Evolutionary conservation across 2,888 invertebrate genomes (phyloP).

Genomic region (Andrena flavipes): DNA sequence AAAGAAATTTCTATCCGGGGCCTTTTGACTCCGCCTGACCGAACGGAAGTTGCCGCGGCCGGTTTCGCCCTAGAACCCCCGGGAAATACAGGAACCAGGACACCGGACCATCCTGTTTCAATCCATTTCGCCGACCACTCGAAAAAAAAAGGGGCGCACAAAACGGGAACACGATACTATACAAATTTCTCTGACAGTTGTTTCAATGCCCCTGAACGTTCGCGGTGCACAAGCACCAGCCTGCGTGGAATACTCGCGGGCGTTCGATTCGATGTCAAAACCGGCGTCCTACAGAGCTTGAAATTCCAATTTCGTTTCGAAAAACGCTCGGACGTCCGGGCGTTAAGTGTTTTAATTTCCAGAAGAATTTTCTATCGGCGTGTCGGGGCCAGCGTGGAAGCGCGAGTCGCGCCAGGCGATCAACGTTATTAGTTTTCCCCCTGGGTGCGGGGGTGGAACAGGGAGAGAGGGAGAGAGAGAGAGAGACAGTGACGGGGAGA

Average conservation of each 20-base stretch:
- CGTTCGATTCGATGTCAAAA: not conserved
- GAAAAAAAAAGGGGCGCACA: too few relatives aligned
- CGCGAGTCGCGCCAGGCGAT: not conserved
- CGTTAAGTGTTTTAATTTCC: conserved; percentile 54
- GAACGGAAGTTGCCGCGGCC: conserved; percentile 52
- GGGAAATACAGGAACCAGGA: conserved; percentile 8
- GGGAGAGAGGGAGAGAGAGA: not conserved
- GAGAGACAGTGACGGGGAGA: too few relatives aligned
- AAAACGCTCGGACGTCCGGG: conserved; percentile 20
- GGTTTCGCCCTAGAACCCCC: conserved; percentile 18
- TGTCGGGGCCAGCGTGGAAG: not conserved
- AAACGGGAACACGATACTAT: too few relatives aligned
- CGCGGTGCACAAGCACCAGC: too few relatives aligned
- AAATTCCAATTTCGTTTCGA: conserved; percentile 44
- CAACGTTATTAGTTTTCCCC: conserved; percentile 30
- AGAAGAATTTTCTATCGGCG: conserved; percentile 40
- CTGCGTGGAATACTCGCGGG: not conserved
- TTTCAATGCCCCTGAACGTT: not conserved
- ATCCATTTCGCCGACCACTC: not conserved
- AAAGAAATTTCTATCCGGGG: conserved; percentile 74
- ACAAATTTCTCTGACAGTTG: too few relatives aligned
- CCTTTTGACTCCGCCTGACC: conserved; percentile 25
- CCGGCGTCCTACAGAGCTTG: not conserved
- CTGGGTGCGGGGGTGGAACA: not conserved
- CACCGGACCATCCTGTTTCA: conserved; percentile 20